phyloP scores from a whole-genome alignment of 2,113 vertebrate species.

The Cinclus mexicanus region DNA sequence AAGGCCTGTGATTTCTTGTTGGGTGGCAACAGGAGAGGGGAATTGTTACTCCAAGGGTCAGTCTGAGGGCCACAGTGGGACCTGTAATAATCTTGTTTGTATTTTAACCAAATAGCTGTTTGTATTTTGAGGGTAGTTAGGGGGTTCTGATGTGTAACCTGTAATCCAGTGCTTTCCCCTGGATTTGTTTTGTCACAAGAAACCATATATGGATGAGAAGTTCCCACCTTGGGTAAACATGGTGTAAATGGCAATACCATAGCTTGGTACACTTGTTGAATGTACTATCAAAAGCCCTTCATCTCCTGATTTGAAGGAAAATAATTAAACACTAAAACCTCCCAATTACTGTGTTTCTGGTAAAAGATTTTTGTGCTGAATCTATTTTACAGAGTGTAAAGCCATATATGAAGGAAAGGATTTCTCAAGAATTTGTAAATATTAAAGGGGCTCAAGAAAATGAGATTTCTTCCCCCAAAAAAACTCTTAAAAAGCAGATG shows the following conservation, averaged over 20 bases:
- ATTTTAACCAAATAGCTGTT: neutral
- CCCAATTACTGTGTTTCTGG: neutral
- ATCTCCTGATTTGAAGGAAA: neutral
- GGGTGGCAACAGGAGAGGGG: neutral
- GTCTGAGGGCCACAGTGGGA: neutral
- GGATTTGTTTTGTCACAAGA: neutral
- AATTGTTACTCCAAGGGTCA: neutral
- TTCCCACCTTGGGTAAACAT: neutral
- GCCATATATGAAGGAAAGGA: neutral
- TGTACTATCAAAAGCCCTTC: neutral
- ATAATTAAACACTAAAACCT: neutral
- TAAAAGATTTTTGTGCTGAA: neutral
- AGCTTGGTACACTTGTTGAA: neutral
- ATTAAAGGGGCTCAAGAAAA: neutral
- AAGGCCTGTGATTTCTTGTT: neutral
- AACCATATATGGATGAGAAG: neutral
- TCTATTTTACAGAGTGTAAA: neutral
- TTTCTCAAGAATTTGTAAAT: neutral
- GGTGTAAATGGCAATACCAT: neutral
- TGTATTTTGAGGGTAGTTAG: neutral
- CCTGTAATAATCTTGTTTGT: neutral
- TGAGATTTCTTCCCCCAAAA: neutral
- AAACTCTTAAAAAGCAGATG: neutral
- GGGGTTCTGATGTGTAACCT: neutral
- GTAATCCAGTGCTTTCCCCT: neutral